Conservation (phyloP, 2,888 invertebrate genomes). For the Caenorhabditis drosophilae region DNA sequence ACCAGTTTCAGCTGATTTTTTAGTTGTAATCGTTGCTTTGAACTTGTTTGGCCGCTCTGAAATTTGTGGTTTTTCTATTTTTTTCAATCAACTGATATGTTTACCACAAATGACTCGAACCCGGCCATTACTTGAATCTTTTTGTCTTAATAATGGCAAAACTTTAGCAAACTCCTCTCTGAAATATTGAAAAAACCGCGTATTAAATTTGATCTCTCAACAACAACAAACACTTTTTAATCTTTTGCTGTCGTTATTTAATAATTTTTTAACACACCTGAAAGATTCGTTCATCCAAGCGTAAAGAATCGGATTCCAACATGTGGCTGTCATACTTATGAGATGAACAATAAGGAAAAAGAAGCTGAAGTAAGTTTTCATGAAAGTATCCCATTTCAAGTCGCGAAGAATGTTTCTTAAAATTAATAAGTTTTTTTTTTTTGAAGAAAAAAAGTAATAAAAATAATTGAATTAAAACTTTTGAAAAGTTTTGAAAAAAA, state of each 20-base stretch:
- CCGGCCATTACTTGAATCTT: neutral
- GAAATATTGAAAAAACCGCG: conserved; percentile 14
- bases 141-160: conserved; percentile 44
- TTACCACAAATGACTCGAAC: neutral
- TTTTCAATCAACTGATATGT: neutral
- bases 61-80: too few species aligned
- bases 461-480: neutral
- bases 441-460: too few species aligned
- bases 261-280: conserved; percentile 34
- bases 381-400: conserved; percentile 61
- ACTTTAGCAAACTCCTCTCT: conserved; percentile 63
- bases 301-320: conserved; percentile 91
- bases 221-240: too few species aligned
- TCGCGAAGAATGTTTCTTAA: conserved; percentile 63
- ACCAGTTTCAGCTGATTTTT: too few species aligned
- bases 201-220: too few species aligned
- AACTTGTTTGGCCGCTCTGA: too few species aligned
- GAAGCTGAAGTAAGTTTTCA: conserved; percentile 84
- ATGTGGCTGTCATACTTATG: conserved; percentile 73
- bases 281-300: conserved; percentile 84
- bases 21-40: too few species aligned
- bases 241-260: too few species aligned
- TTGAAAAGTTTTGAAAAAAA: neutral
- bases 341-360: conserved; percentile 87
- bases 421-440: too few species aligned